These are phyloP conservation scores for Danionella cerebrum DNA, from an alignment of 2,113 vertebrate species.

Conservation along the genomic window DNA sequence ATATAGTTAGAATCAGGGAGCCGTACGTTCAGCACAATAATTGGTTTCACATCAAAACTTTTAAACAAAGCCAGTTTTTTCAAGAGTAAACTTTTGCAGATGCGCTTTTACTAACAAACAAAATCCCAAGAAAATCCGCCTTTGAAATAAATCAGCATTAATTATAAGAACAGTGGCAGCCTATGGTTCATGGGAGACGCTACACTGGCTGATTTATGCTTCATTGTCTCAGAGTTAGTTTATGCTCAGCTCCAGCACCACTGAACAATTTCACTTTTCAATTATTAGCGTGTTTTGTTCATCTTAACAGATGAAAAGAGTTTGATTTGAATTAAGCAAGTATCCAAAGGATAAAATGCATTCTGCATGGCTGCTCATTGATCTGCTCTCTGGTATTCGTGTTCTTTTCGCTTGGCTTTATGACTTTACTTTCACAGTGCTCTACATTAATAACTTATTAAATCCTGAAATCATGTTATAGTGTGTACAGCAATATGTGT, in stretches of 20 bases:
- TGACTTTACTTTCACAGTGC: slow-evolving; percentile 52
- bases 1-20: background rate
- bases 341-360: slow-evolving; percentile 29
- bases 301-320: slow-evolving; percentile 41
- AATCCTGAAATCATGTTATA: slow-evolving; percentile 64
- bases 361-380: slow-evolving; percentile 19
- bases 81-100: background rate
- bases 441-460: slow-evolving; percentile 67
- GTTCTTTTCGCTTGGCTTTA: slow-evolving; percentile 44
- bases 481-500: slow-evolving; percentile 52
- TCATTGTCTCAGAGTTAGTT: background rate
- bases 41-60: slow-evolving; percentile 8
- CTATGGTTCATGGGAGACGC: background rate
- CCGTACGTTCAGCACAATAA: background rate
- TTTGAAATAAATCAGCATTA: background rate
- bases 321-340: slow-evolving; percentile 8
- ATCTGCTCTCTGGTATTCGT: slow-evolving; percentile 30
- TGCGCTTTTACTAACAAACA: background rate
- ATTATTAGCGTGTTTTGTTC: slow-evolving; percentile 44
- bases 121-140: background rate
- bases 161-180: background rate
- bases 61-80: slow-evolving; percentile 5
- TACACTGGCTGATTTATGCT: background rate
- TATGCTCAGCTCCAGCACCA: slow-evolving; percentile 1
- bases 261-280: slow-evolving; percentile 21